These are phyloP conservation scores for Dunckerocampus dactyliophorus DNA, from an alignment of 2,113 vertebrate genomes.

Conservation along the genomic window DNA sequence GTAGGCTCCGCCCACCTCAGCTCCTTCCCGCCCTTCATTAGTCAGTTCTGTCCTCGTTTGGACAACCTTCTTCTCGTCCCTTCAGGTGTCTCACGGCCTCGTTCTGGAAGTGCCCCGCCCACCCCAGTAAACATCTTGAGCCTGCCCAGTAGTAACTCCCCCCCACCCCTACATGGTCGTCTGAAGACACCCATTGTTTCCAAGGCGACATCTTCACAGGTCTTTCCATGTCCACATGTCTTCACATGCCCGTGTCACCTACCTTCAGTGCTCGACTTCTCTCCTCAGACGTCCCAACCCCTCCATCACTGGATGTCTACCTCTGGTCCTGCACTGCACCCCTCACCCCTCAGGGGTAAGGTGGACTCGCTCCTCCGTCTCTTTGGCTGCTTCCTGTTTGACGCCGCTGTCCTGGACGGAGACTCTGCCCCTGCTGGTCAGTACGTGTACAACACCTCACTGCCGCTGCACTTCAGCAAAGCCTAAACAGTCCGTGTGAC, in stretches of 20 bases:
- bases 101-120: conserved; percentile 88
- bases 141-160: conserved; percentile 72
- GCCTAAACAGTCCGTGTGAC: conserved; percentile 54
- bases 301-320: conserved; percentile 31
- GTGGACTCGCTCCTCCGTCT: conserved; percentile 93
- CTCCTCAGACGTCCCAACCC: background rate
- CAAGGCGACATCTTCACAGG: conserved; percentile 2
- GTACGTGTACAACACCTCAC: background rate
- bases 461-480: background rate
- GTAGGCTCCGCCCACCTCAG: conserved; percentile 25
- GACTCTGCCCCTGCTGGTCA: conserved; percentile 80
- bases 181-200: conserved; percentile 14
- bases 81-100: conserved; percentile 85
- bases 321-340: conserved; percentile 61
- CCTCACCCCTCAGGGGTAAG: conserved; percentile 86
- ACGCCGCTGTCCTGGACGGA: conserved; percentile 83
- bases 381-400: conserved; percentile 91
- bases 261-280: background rate
- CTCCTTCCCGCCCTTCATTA: background rate
- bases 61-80: background rate
- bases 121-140: conserved; percentile 83
- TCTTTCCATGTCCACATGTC: background rate
- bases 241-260: background rate
- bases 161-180: conserved; percentile 28
- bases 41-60: background rate